Conservation (phyloP, 2,113 vertebrate species). For the Apaloderma vittatum region DNA sequence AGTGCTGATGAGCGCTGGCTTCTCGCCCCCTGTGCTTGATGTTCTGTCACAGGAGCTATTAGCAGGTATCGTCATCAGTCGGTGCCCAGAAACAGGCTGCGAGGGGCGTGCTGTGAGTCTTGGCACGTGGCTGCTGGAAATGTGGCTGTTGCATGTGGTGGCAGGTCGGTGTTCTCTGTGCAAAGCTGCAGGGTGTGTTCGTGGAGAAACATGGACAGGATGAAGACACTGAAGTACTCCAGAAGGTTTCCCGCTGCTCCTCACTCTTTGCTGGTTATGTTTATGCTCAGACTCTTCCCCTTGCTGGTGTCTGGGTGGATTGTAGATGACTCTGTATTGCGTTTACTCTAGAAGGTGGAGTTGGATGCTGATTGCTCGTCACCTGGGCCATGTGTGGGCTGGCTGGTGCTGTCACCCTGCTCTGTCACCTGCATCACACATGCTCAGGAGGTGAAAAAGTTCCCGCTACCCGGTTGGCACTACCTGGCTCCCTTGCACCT, state of each 20-base stretch:
- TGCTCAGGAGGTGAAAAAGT: neutral
- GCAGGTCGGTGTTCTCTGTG: neutral
- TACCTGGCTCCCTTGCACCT: neutral
- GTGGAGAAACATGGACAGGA: neutral
- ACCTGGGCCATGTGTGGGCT: rapidly evolving
- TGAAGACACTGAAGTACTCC: neutral
- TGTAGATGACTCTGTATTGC: neutral
- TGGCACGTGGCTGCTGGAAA: neutral
- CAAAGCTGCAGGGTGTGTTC: neutral
- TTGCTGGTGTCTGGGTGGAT: neutral
- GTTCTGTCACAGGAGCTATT: neutral
- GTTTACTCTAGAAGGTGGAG: neutral
- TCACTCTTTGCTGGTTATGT: neutral
- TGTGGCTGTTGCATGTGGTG: neutral
- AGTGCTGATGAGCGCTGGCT: neutral
- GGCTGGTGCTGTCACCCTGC: neutral
- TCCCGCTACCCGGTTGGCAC: neutral
- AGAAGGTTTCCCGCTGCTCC: neutral
- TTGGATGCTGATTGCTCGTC: neutral
- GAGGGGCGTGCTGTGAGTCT: neutral
- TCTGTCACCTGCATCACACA: rapidly evolving
- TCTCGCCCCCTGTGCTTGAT: rapidly evolving
- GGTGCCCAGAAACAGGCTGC: rapidly evolving
- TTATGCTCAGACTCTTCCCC: neutral
- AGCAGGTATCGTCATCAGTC: neutral